Base-by-base conservation (phyloP, 2,888 invertebrate species). In the Monochamus alternatus region DNA sequence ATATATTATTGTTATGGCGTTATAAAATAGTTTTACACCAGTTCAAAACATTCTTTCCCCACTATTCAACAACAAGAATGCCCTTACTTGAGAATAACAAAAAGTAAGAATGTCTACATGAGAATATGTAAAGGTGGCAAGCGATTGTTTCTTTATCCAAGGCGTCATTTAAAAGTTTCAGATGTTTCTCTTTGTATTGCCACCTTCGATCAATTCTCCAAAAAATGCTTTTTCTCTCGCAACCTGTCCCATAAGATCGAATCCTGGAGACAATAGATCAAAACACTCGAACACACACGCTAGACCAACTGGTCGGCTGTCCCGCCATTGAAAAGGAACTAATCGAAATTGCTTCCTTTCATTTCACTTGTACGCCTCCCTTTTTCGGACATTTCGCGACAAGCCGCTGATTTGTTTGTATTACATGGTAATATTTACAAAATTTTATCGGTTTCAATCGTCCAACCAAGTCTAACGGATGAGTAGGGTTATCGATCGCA, bases 341-440 rank as follows among this genome's bases (percentile, higher is more conserved):
- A 44, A 32, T 43, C 14, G 44, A 63, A 43, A 44, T 63, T 60
- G 59, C 60, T 44, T 58, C 10, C n/a, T 59, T 31, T 22, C n/a
- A 31, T 70, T 47, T 44, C 47, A 60, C 14, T 70, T 44, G 59
- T 44, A 59, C 70, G 31, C 30, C n/a, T 38, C 8, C 43, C 10
- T 38, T 10, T 72, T 63, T n/a, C 14, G 55, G 14, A 55, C 55
- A 32, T 52, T n/a, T 64, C 30, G 4, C 43, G 64, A 10, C 47
- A 47, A 64, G 64, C 47, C 12, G 64, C 12, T 47, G 30, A 64
- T 64, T 64, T 64, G 10, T 64, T 63, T 63, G 14, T 63, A 64
- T 64, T 64, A 64, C 30, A 64, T 64, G 9, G 64, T 64, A 47
- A 64, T 64, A 64, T 64, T 64, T 64, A 64, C 64, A 63, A 63